A percentile compares a stretch with the other conserved stretches of the same genome.
Evolutionary conservation across 2,113 vertebrate species (phyloP).

Genomic region (Rhizomys pruinosus): DNA sequence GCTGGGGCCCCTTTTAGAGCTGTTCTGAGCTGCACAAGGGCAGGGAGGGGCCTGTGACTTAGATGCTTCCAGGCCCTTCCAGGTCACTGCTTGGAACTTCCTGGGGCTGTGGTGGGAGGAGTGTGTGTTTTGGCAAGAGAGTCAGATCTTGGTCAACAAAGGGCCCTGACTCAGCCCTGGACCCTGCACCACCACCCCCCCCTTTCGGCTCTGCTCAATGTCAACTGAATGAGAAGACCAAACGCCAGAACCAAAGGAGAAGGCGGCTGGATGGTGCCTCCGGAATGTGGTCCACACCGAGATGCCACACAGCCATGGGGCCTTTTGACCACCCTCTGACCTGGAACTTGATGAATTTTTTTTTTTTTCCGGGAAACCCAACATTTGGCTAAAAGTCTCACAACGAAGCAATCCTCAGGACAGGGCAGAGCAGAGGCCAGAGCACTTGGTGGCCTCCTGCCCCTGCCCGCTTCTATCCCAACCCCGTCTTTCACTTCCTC

Average conservation of each 20-base stretch:
- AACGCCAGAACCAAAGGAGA: background rate
- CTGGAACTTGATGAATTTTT: background rate
- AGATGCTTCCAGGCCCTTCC: background rate
- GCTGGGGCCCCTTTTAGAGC: background rate
- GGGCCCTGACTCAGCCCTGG: background rate
- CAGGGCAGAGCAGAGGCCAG: background rate
- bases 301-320: background rate
- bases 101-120: background rate
- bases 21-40: background rate
- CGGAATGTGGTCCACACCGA: no score
- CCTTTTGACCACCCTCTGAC: background rate
- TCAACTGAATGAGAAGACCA: background rate
- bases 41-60: background rate
- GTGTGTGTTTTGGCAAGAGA: background rate
- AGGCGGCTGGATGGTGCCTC: no score
- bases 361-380: background rate
- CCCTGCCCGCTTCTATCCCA: background rate
- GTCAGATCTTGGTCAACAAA: background rate
- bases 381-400: background rate
- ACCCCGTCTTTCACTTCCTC: background rate
- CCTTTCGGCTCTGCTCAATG: background rate
- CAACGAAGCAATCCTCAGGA: background rate
- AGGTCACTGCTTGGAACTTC: no score
- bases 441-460: background rate
- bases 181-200: no score